Evolutionary conservation across 2,888 invertebrate genomes (phyloP), one percentile per base, ranked within the genome.

Genomic region (Drosophila atripex): DNA sequence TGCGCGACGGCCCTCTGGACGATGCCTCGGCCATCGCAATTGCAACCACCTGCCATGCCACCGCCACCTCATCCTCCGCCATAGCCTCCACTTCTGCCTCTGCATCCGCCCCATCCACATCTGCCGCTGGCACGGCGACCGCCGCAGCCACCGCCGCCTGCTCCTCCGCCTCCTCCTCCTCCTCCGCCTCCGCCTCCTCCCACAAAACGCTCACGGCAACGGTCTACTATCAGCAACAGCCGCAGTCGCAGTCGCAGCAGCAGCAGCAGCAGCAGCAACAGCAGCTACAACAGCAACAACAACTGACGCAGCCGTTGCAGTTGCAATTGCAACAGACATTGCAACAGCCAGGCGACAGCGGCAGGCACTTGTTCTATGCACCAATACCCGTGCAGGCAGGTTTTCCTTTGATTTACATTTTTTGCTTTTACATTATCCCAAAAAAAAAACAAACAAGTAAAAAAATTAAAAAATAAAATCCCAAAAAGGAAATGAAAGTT

Each of bases 311-410:
- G 35, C 64, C 38, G 59, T 16, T 18, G 23, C 58, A 53, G 28
- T 71, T 49, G 30, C 55, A 56, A n/a, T 38, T 38, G 35, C 56
- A 56, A 35, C 50, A 60, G 53, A 41, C 56, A 43, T 14, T 39
- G 32, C 61, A 28, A 39, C 61, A 32, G 32, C 12, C 63, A n/a
- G 71, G 77, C 75, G 78, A 77, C 71, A 80, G 64, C 56, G 69
- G 68, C 69, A 83, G 85, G 59, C 73, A 78, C 53, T 78, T 75
- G 73, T 73, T 78, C 54, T 76, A 76, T 80, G 60, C 82, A 77
- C 70, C 78, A 75, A 74, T 70, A 78, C 63, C 78, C 76, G 78
- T 72, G 70, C 84, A 88, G 88, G 89, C 88, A 88, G 89, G 88
- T 88, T 88, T 72, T 59, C 61, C 60, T 50, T 61, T 73, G 25